A percentile compares a stretch with the other conserved stretches of the same genome.
Conservation (phyloP, 2,113 vertebrate species). For the Hirundichthys speculiger region DNA sequence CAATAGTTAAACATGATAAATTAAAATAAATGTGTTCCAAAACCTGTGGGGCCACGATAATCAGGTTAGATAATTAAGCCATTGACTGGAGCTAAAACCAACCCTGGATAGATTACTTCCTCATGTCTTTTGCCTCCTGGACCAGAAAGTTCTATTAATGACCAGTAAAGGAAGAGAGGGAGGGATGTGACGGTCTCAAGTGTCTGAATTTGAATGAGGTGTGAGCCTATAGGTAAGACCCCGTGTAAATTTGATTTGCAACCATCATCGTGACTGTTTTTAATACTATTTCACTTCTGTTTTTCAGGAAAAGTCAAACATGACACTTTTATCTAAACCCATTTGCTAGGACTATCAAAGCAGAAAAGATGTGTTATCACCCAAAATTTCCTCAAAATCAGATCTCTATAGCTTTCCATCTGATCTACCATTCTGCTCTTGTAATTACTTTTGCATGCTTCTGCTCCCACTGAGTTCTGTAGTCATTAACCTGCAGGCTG, state of each 20-base stretch:
- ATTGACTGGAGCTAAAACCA: background rate
- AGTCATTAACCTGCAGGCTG: conserved; percentile 62
- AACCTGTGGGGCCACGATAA: background rate
- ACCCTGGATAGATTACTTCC: conserved; percentile 4
- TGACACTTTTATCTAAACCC: background rate
- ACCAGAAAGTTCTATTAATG: background rate
- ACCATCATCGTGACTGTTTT: too few relatives aligned
- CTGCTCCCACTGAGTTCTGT: conserved; percentile 36
- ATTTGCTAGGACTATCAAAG: background rate
- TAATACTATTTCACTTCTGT: background rate
- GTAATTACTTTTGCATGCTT: conserved; percentile 44
- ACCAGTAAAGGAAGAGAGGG: conserved; percentile 1
- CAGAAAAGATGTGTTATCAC: conserved; percentile 8
- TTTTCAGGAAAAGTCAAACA: conserved; percentile 2
- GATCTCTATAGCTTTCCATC: conserved; percentile 13
- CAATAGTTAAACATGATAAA: too few relatives aligned
- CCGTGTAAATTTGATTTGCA: conserved; percentile 1
- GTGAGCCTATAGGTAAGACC: conserved; percentile 7
- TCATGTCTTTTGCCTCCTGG: conserved; percentile 1
- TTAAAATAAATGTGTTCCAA: too few relatives aligned
- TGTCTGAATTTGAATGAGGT: conserved; percentile 4
- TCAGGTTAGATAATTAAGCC: background rate
- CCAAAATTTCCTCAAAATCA: conserved; percentile 1
- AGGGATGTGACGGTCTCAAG: background rate
- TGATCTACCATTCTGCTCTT: conserved; percentile 34